Base-by-base conservation (phyloP, 2,113 vertebrate genomes). In the Talpa occidentalis region DNA sequence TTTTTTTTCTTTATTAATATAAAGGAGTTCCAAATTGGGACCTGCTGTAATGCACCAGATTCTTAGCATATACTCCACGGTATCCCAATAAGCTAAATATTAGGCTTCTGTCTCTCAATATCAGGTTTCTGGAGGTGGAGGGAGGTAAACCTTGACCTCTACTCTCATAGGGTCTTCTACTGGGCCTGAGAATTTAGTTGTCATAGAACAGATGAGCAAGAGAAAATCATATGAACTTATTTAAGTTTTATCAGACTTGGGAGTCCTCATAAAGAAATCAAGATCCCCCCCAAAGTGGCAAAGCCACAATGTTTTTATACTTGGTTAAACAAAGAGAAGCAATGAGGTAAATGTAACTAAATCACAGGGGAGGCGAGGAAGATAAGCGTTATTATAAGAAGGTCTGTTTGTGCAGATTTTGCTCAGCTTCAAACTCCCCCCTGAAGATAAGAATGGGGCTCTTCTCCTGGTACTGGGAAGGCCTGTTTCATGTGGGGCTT, bases 71-170 rank as follows among this genome's bases (percentile, higher is more conserved):
- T 0, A 0, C 6, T 0, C 15, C n/a, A 72, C 26, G 15, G 16
- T 2, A 3, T 10, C 67, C 28, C 21, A 7, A 26, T 0, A 2
- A 1, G 40, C 21, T 56, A 4, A 54, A 16, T 19, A 22, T 56
- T 56, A 47, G 54, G 1, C 4, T 1, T 42, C 11, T 24, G 24
- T 37, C 42, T 28, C 35, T 47, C 17, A 59, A 64, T 22, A 26
- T n/a, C 26, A 30, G 49, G 59, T 47, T 10, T 49, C 17, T 32
- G 28, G 14, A 30, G 26, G 49, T n/a, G n/a, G 0, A 16, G 32
- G 21, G 28, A 47, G 26, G 49, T n/a, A n/a, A 56, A 10, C 10
- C 7, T 11, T 42, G 14, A 24, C 40, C 62, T 56, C 16, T 15
- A 0, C 3, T 5, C n/a, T 42, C 42, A 40, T 22, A n/a, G 2